Evolutionary conservation across 1,140 invertebrate species (phyloP).

Genomic region (Cotesia glomerata): DNA sequence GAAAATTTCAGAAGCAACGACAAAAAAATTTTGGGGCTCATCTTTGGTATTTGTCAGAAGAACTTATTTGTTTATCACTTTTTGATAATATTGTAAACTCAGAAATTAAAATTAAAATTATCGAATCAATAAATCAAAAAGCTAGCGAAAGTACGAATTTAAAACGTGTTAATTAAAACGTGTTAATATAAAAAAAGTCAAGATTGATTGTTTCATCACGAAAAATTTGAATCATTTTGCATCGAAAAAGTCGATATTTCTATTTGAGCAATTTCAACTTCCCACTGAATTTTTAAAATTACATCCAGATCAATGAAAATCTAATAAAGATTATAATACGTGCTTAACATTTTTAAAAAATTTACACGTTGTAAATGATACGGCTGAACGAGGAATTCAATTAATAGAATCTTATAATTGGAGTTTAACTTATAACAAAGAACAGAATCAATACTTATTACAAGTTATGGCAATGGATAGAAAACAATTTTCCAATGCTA

Average conservation of each 20-base stretch:
- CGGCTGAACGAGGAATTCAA: no score
- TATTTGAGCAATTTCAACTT: slow-evolving; percentile 1
- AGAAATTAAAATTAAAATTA: slow-evolving; percentile 32
- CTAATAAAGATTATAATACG: background rate
- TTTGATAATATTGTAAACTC: slow-evolving; percentile 39
- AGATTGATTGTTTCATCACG: background rate
- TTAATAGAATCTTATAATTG: slow-evolving; percentile 14
- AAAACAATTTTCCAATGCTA: slow-evolving; percentile 15
- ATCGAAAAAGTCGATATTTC: background rate
- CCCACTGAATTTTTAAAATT: background rate
- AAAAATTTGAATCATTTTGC: slow-evolving; percentile 23
- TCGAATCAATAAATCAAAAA: slow-evolving; percentile 11
- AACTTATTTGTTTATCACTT: slow-evolving; percentile 39
- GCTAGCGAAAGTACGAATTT: background rate
- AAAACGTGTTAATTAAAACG: background rate
- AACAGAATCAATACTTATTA: slow-evolving; percentile 18
- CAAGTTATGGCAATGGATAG: slow-evolving; percentile 9
- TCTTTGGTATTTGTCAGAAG: slow-evolving; percentile 44
- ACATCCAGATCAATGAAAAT: slow-evolving; percentile 11
- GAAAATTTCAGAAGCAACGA: slow-evolving; percentile 17
- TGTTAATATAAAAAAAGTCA: background rate
- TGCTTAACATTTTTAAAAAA: slow-evolving; percentile 9
- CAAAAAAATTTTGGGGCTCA: slow-evolving; percentile 39
- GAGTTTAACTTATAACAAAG: slow-evolving; percentile 15
- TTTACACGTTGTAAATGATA: slow-evolving; percentile 10